Evolutionary conservation across 2,888 invertebrate species (phyloP).

Genomic region (Clunio marinus): DNA sequence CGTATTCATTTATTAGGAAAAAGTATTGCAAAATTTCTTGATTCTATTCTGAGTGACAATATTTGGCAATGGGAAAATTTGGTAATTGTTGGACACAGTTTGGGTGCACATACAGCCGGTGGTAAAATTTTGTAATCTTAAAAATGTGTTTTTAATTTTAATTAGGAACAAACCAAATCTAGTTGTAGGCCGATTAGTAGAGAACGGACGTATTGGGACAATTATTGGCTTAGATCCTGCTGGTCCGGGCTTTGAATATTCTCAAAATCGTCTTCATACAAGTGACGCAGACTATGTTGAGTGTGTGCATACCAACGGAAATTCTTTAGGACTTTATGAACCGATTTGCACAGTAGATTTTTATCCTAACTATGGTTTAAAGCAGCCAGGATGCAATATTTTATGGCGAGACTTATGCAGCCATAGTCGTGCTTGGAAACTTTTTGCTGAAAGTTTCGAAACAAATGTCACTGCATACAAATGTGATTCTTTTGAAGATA

Average conservation of each 20-base stretch:
- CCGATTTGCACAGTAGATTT: background rate
- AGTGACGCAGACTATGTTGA: background rate
- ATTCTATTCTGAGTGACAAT: background rate
- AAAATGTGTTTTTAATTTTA: no score
- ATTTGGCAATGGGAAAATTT: background rate
- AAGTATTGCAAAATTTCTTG: background rate
- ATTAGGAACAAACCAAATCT: no score
- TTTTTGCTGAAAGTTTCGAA: background rate
- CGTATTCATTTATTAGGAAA: background rate
- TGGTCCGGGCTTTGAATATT: background rate
- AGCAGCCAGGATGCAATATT: background rate
- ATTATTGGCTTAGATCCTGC: background rate
- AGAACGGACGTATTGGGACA: background rate
- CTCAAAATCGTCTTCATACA: background rate
- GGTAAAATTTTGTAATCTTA: background rate
- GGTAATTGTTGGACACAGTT: background rate
- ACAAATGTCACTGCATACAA: background rate
- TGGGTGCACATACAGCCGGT: background rate
- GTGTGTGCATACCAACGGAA: background rate
- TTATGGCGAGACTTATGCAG: background rate
- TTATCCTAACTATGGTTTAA: background rate
- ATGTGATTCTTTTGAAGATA: background rate
- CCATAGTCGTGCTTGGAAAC: background rate
- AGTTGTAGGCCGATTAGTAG: background rate
- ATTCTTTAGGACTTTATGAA: background rate